Evolutionary conservation across 2,888 invertebrate genomes (phyloP).

Genomic region (Fragum fragum): DNA sequence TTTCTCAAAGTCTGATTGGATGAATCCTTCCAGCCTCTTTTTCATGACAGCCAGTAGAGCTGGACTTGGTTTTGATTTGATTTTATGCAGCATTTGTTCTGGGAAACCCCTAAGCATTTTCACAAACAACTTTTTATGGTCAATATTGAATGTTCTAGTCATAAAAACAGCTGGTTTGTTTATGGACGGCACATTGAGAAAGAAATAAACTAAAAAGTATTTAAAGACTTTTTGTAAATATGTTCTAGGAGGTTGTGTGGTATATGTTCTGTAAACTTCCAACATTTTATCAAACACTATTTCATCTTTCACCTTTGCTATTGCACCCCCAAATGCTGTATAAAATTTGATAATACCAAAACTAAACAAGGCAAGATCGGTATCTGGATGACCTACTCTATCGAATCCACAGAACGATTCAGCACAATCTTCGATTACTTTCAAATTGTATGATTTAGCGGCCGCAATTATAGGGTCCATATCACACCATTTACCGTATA

Average conservation of each 20-base stretch:
- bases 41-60: conserved; percentile 83
- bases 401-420: conserved; percentile 85
- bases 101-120: conserved; percentile 85
- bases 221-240: conserved; percentile 85
- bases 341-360: conserved; percentile 86
- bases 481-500: conserved; percentile 84
- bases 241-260: conserved; percentile 76
- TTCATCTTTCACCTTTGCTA: conserved; percentile 83
- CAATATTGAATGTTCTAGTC: conserved; percentile 69
- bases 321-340: conserved; percentile 86
- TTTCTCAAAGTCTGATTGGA: conserved; percentile 71
- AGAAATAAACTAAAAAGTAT: conserved; percentile 78
- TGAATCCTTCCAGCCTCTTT: conserved; percentile 75
- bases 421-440: conserved; percentile 86
- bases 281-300: conserved; percentile 79
- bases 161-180: conserved; percentile 75
- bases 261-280: conserved; percentile 73
- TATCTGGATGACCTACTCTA: conserved; percentile 82
- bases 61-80: conserved; percentile 83
- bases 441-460: conserved; percentile 77
- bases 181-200: conserved; percentile 79
- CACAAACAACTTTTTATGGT: conserved; percentile 82
- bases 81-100: conserved; percentile 76
- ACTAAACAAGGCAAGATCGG: conserved; percentile 86
- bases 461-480: conserved; percentile 81